Base-by-base conservation (phyloP, 2,113 vertebrate species). In the Illadopsis cleaveri region DNA sequence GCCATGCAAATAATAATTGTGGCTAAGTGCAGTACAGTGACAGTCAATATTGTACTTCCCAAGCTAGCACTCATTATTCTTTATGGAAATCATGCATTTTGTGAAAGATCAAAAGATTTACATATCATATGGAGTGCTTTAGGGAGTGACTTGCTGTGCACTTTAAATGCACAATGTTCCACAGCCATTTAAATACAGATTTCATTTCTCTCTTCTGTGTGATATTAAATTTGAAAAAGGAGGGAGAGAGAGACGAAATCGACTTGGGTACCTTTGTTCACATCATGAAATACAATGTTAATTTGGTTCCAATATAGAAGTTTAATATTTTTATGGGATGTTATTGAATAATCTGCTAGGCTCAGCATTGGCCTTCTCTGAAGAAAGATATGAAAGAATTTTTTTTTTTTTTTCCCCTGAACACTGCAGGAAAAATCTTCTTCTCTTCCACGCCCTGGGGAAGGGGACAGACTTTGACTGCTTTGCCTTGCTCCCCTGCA, bases 21-120 rank as follows among this genome's bases (percentile, higher is more conserved):
- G 97, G 96, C 96, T 97, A 97, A 98, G 97, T 97, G 96, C 96
- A 95, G 96, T 92, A 95, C 96, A 87, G 42, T 93, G 97, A 97
- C 97, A 97, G 97, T 98, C 98, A 98, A 98, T 98, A 98, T 98
- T 98, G 97, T 98, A 96, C 97, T 98, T 98, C 93, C 94, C 97
- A 97, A 97, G 96, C 98, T 97, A 95, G 95, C 87, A 96, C 91
- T 98, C 97, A 96, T 98, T 98, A 98, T 98, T 98, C 98, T 98
- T 97, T 97, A 98, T 89, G 95, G 97, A 97, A 97, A 97, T 98
- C 94, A 97, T 97, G 97, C 97, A 95, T 98, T 98, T 98, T 98
- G 96, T 96, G 98, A 95, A 97, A 98, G 98, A 98, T 98, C 97
- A 98, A 98, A 98, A 98, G 98, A 98, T 98, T 98, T 98, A 97